Percentiles rank a stretch among this genome's conserved stretches.
These are phyloP conservation scores for Notothenia coriiceps DNA, from an alignment of 2,113 vertebrate genomes.

Conservation along the genomic window DNA sequence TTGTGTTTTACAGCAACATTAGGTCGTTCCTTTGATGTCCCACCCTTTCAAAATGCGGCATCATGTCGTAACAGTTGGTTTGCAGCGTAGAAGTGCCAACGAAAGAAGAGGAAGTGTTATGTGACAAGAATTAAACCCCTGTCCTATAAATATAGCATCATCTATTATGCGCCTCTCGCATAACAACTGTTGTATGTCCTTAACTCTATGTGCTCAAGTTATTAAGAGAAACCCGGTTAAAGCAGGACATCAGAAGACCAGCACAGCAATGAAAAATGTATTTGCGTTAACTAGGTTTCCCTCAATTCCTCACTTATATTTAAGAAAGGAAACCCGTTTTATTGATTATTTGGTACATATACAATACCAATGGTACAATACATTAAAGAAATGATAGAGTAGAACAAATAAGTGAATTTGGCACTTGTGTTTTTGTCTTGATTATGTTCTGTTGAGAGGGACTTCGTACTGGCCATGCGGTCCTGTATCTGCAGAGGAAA, in stretches of 20 bases:
- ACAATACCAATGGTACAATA: no score
- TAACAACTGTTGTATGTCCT: neutral
- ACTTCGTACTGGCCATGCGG: neutral
- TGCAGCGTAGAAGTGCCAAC: neutral
- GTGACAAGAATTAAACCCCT: neutral
- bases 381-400: neutral
- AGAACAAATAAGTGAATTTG: no score
- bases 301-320: neutral
- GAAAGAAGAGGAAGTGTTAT: slow-evolving; percentile 8
- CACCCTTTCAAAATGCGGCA: slow-evolving; percentile 24
- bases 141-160: neutral
- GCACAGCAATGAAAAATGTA: no score
- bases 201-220: neutral
- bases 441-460: neutral
- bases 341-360: neutral
- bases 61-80: neutral
- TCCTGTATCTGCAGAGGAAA: neutral
- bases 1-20: neutral
- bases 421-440: neutral
- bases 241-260: neutral
- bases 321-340: neutral
- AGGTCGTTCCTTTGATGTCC: slow-evolving; percentile 25
- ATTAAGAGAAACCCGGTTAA: neutral
- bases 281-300: neutral
- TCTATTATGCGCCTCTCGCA: neutral